phyloP scores from a whole-genome alignment of 37 sponge, comb jelly and placozoan species.

The Halichondria panicea region DNA sequence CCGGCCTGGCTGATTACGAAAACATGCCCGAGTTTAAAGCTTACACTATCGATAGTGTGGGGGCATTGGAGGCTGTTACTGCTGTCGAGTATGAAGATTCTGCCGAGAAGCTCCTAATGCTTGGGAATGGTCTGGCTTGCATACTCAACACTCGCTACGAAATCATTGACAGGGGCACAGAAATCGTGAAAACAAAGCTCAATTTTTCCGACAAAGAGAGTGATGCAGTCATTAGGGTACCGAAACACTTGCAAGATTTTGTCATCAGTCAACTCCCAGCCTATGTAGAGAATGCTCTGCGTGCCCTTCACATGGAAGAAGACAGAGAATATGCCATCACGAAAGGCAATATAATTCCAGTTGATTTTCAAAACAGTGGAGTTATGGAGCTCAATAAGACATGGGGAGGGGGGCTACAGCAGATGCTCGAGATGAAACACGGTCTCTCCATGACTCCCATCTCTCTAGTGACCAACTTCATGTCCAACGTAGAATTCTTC shows the following conservation, averaged over 20 bases:
- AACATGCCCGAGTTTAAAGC: neutral
- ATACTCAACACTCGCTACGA: neutral
- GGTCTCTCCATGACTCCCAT: constrained; percentile 10
- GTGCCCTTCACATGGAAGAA: constrained; percentile 7
- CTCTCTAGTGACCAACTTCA: constrained; percentile 30
- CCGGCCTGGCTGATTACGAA: neutral
- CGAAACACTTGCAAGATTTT: neutral
- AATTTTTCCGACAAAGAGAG: neutral
- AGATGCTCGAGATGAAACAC: constrained; percentile 38
- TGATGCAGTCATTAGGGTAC: neutral
- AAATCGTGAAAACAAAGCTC: neutral
- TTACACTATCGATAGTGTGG: neutral
- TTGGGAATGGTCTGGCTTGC: neutral
- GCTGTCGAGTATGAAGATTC: neutral
- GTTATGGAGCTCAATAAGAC: constrained; percentile 17
- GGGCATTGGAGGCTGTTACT: neutral
- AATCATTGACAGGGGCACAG: neutral
- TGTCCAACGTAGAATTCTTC: constrained; percentile 22
- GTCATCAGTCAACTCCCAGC: constrained; percentile 2
- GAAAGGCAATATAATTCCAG: constrained; percentile 13
- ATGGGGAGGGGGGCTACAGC: constrained; percentile 24
- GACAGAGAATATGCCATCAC: constrained; percentile 15
- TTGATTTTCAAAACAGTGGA: constrained; percentile 29
- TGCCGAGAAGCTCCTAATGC: neutral
- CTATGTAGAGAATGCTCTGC: constrained; percentile 8